A percentile compares a stretch with the other conserved stretches of the same genome.
Conservation (phyloP, 2,113 vertebrate species). For the Struthidea cinerea region DNA sequence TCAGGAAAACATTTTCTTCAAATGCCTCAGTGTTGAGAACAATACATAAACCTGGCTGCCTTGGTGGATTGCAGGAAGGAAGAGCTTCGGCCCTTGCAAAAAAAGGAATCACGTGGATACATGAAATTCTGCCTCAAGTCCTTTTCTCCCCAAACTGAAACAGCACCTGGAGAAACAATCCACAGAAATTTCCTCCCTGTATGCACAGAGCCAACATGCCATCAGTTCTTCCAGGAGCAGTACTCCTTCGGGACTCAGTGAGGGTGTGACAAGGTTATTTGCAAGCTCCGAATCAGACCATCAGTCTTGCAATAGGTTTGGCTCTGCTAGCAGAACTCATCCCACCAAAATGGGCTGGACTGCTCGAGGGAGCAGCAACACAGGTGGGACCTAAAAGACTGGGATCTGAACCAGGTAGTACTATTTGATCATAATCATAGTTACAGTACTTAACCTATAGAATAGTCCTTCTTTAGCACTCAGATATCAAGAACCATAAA, state of each 20-base stretch:
- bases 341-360: neutral
- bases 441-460: neutral
- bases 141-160: neutral
- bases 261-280: neutral
- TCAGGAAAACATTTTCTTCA: neutral
- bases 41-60: neutral
- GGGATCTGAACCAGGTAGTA: neutral
- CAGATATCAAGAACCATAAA: neutral
- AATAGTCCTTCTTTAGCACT: neutral
- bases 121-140: neutral
- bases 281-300: neutral
- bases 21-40: neutral
- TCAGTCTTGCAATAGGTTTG: neutral
- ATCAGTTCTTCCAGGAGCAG: neutral
- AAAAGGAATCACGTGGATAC: fast-evolving
- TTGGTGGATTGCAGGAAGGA: neutral
- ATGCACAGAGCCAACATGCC: neutral
- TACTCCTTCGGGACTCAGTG: neutral
- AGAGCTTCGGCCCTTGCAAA: neutral
- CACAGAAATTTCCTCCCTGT: neutral
- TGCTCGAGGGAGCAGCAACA: neutral
- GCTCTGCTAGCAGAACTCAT: neutral
- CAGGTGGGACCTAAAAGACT: neutral
- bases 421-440: neutral
- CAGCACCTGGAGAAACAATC: neutral